These are phyloP conservation scores for Tinea semifulvella DNA, from an alignment of 2,888 invertebrate genomes.

Conservation along the genomic window DNA sequence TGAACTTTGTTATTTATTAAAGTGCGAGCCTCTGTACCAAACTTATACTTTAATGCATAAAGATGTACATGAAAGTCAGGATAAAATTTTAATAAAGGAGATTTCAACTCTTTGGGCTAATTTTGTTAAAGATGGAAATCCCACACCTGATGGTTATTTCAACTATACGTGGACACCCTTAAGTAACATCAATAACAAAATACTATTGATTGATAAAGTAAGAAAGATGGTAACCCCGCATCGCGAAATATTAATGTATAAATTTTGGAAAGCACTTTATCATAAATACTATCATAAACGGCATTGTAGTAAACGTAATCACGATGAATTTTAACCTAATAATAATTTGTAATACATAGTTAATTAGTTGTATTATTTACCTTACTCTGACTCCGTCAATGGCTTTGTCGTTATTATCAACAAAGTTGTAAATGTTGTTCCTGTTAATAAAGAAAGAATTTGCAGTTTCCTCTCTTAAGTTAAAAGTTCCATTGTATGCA, in stretches of 20 bases:
- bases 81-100: conserved; percentile 41
- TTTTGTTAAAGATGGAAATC: conserved; percentile 53
- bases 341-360: not conserved
- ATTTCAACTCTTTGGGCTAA: conserved; percentile 56
- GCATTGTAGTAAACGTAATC: conserved; percentile 27
- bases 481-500: conserved; percentile 30
- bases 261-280: conserved; percentile 47
- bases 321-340: conserved; percentile 38
- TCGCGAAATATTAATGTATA: conserved; percentile 33
- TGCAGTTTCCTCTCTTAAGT: conserved; percentile 39
- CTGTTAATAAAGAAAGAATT: conserved; percentile 47
- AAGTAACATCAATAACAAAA: conserved; percentile 29
- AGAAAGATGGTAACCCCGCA: conserved; percentile 29
- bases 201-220: conserved; percentile 34
- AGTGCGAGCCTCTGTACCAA: conserved; percentile 50
- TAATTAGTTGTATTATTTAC: conserved; percentile 26
- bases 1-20: conserved; percentile 56
- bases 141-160: conserved; percentile 28
- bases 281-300: conserved; percentile 32
- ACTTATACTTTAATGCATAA: conserved; percentile 32
- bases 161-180: conserved; percentile 39
- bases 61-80: conserved; percentile 29
- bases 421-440: conserved; percentile 35
- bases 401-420: conserved; percentile 52
- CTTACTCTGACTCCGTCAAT: conserved; percentile 46